phyloP scores from a whole-genome alignment of 1,140 invertebrate species.

The Drosophila carrolli region DNA sequence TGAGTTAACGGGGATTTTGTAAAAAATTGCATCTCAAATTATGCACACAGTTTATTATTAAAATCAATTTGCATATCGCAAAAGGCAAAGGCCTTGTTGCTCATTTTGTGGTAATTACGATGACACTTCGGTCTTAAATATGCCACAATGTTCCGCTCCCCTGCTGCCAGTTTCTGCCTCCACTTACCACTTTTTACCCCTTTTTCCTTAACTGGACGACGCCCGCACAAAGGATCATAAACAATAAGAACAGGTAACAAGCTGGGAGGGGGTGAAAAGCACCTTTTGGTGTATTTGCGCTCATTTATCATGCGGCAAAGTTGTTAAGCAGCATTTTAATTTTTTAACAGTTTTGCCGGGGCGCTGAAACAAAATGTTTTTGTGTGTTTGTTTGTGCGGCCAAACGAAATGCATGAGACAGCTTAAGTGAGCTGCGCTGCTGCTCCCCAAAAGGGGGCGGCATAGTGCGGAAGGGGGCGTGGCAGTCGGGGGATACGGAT shows the following conservation, averaged over 20 bases:
- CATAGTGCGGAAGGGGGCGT: constrained; percentile 9
- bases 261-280: constrained; percentile 19
- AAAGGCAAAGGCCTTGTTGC: constrained; percentile 38
- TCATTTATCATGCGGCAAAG: constrained; percentile 78
- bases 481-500: constrained; percentile 27
- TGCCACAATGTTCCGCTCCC: constrained; percentile 36
- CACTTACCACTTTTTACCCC: background rate
- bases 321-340: constrained; percentile 81
- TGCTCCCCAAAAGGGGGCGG: constrained; percentile 5
- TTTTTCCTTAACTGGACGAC: constrained; percentile 23
- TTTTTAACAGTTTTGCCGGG: constrained; percentile 76
- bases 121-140: constrained; percentile 67
- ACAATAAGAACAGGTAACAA: constrained; percentile 54
- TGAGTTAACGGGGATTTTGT: constrained; percentile 7
- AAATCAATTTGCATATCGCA: constrained; percentile 61
- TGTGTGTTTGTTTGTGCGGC: constrained; percentile 52
- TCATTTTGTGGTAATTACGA: constrained; percentile 67
- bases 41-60: constrained; percentile 51
- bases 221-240: constrained; percentile 61
- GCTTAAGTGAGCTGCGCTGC: constrained; percentile 53
- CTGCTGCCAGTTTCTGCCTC: constrained; percentile 6
- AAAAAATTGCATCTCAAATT: constrained; percentile 37
- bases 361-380: constrained; percentile 71
- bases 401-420: constrained; percentile 55
- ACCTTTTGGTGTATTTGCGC: constrained; percentile 63